These are phyloP conservation scores for Dreissena rostriformis DNA, from an alignment of 1,140 invertebrate species.

Conservation along the genomic window DNA sequence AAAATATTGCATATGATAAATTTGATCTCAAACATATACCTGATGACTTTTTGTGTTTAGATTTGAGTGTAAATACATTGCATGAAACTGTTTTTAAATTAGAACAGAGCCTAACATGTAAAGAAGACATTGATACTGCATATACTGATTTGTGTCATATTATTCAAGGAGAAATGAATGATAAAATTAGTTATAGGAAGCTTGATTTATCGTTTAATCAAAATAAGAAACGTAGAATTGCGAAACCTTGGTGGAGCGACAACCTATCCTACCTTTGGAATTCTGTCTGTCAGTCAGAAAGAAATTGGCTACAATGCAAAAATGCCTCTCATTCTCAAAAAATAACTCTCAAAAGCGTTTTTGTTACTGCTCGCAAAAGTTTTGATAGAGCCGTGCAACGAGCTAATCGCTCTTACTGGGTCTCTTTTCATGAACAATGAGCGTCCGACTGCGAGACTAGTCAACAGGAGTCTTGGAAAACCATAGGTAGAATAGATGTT, in stretches of 20 bases:
- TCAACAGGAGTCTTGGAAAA: slow-evolving; percentile 15
- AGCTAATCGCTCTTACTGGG: slow-evolving; percentile 1
- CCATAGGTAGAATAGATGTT: slow-evolving; percentile 23
- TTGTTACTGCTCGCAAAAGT: neutral
- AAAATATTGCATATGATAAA: neutral
- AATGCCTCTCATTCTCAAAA: neutral
- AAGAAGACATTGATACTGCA: neutral
- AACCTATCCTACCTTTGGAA: neutral
- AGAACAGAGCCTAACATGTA: slow-evolving; percentile 11
- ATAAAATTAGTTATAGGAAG: neutral
- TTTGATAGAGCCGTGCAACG: slow-evolving; percentile 9
- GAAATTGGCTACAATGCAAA: slow-evolving; percentile 15
- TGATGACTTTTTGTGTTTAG: neutral
- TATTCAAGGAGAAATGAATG: slow-evolving; percentile 6
- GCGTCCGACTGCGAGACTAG: slow-evolving; percentile 2
- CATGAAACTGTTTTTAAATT: slow-evolving; percentile 26
- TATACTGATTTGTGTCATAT: neutral
- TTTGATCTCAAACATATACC: neutral
- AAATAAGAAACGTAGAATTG: neutral
- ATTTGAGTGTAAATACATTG: neutral
- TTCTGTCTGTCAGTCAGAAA: neutral
- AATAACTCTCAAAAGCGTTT: neutral
- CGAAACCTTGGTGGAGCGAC: slow-evolving; percentile 22
- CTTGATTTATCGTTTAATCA: neutral
- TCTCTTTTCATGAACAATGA: neutral